Conservation (phyloP, 2,113 vertebrate genomes). For the Centropus unirufus region DNA sequence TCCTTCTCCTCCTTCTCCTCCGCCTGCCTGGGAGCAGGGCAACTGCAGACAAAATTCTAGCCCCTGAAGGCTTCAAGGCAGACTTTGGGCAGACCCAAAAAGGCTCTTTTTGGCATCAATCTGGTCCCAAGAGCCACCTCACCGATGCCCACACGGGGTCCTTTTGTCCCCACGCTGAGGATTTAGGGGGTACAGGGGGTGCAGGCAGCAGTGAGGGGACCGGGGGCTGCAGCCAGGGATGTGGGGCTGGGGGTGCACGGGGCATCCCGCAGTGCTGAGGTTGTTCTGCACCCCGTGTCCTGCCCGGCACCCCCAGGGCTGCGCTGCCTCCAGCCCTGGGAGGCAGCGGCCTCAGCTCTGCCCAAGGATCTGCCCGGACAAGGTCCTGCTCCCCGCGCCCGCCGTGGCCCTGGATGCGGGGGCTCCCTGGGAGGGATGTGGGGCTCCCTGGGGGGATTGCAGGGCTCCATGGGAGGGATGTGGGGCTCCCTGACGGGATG, state of each 20-base stretch:
- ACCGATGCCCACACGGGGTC: background rate
- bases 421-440: too few relatives aligned
- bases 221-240: too few relatives aligned
- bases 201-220: background rate
- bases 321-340: rapidly evolving
- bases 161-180: background rate
- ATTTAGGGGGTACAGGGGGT: background rate
- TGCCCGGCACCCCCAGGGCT: background rate
- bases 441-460: too few relatives aligned
- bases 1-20: background rate
- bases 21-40: background rate
- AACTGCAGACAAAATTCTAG: background rate
- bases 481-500: too few relatives aligned
- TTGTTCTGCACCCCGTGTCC: background rate
- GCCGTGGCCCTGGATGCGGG: too few relatives aligned
- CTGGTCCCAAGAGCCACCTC: rapidly evolving
- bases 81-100: background rate
- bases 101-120: background rate
- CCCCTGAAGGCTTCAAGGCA: background rate
- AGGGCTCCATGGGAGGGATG: too few relatives aligned
- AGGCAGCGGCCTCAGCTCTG: rapidly evolving
- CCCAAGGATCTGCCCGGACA: rapidly evolving
- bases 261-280: too few relatives aligned
- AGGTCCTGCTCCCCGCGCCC: background rate
- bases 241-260: too few relatives aligned